Evolutionary conservation across 2,888 invertebrate genomes (phyloP), one percentile per base, ranked within the genome.

Genomic region (Mystacides longicornis): DNA sequence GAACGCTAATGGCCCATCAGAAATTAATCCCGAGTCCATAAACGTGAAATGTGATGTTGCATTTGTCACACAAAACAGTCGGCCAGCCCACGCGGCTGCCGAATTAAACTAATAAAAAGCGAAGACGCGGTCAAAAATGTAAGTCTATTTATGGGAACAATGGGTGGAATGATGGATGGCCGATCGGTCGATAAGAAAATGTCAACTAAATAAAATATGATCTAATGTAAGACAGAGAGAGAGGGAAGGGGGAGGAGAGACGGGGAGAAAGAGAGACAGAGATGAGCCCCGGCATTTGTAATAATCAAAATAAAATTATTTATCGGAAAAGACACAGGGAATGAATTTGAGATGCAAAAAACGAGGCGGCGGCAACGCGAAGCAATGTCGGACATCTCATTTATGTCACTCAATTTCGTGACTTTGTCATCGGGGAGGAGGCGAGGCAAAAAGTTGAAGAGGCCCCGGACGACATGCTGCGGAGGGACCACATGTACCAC

Each of bases 341-440:
- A 37, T 37, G 37, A 37, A 37, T 37, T 37, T 16, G 14, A 37
- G 3, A 7, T 16, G 14, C 14, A 14, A 37, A 14, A 37, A 37
- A 37, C 4, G 16, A 37, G 37, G 16, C n/a, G 16, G 14, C 37
- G 37, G 37, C 37, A 37, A 37, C 37, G 37, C 37, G 37, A 14
- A 37, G 16, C 16, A 37, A 37, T 37, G 37, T 37, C 37, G 16
- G 16, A 37, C 37, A 37, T 37, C 37, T 37, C 37, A 37, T 37
- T 37, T 37, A 37, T 37, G 37, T 37, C 37, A 37, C 37, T 37
- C 37, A 37, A 37, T 37, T 37, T 37, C 37, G 37, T 37, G 37
- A 37, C 37, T 37, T 37, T 37, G 37, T 37, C 37, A 37, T 37
- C 37, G 14, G 14, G 37, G 16, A 16, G 37, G 14, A 14, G 14